Evolutionary conservation across 1,140 invertebrate genomes (phyloP), one percentile per base, ranked within the genome.

Genomic region (Xylocopa sonorina): DNA sequence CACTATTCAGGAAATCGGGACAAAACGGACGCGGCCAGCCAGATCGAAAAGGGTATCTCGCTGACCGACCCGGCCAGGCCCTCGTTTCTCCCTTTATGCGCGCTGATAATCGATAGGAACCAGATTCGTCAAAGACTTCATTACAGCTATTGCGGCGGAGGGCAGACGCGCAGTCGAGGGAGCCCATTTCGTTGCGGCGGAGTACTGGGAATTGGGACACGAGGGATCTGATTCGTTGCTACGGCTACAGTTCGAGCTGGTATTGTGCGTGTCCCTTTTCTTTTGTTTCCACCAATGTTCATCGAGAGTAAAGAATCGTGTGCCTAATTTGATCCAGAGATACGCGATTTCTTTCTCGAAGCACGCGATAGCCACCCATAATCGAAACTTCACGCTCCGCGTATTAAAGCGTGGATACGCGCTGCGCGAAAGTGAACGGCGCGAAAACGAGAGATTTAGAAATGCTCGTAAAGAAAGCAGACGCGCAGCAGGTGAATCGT

Each of bases 1-100:
- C 41, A 7, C 81, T 48, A 38, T 60, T 51, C 66, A 38, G 82
- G 73, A 80, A 73, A 80, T 55, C 72, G 78, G 80, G 82, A 43
- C 66, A 53, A 73, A 84, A 80, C 71, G n/a, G n/a, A 66, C 27
- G 41, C n/a, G 29, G n/a, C 9, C 7, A 7, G n/a, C 46, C 7
- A 7, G n/a, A 34, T 51, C 32, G n/a, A 24, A 60, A 71, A 14
- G 64, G 64, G 57, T 60, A 79, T 64, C n/a, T n/a, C 64, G 27
- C 14, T 34, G 66, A 81, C 53, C 60, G 66, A 24, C 58, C 16
- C 18, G 29, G 48, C 55, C n/a, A n/a, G n/a, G n/a, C n/a, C n/a
- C 41, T 50, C 75, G 43, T 60, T 60, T n/a, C n/a, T n/a, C 32
- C 32, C 63, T 69, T 83, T 75, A 63, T 53, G 57, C 58, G 53